These are phyloP conservation scores for Anser brachyrhynchus DNA, from an alignment of 2,113 vertebrate species.

Conservation along the genomic window DNA sequence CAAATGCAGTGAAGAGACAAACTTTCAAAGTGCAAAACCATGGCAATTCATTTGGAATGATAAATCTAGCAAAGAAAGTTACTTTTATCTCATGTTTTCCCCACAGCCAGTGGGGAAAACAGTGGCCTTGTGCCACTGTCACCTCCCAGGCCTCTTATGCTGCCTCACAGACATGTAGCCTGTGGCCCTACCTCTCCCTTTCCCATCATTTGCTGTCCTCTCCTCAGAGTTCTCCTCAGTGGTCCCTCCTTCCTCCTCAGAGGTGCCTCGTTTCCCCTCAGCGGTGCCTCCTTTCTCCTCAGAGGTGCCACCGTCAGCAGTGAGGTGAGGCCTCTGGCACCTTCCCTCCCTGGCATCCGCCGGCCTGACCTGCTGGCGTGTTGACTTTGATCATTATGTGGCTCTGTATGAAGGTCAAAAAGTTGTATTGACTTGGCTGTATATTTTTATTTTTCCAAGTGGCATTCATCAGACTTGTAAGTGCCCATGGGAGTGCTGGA, in stretches of 20 bases:
- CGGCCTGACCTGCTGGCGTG: background rate
- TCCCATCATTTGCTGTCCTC: background rate
- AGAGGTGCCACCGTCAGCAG: accelerated
- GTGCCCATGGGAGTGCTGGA: accelerated
- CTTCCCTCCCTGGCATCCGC: background rate
- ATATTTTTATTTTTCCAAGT: accelerated
- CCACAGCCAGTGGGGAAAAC: too few species aligned
- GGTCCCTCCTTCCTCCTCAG: too few species aligned
- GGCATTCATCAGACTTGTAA: background rate
- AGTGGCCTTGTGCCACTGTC: accelerated
- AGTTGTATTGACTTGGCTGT: background rate
- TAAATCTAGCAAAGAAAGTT: background rate
- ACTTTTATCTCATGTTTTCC: background rate
- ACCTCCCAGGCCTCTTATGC: background rate
- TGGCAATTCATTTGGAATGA: background rate
- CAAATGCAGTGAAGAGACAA: background rate
- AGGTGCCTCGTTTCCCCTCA: too few species aligned
- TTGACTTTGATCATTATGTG: background rate
- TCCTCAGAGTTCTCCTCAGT: background rate
- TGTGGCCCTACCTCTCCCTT: background rate
- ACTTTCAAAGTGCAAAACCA: background rate
- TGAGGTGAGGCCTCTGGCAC: accelerated
- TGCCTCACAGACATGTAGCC: accelerated
- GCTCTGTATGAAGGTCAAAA: background rate
- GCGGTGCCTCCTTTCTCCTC: background rate